These are phyloP conservation scores for Ispidina picta DNA, from an alignment of 2,797 vertebrate genomes.

Conservation along the genomic window DNA sequence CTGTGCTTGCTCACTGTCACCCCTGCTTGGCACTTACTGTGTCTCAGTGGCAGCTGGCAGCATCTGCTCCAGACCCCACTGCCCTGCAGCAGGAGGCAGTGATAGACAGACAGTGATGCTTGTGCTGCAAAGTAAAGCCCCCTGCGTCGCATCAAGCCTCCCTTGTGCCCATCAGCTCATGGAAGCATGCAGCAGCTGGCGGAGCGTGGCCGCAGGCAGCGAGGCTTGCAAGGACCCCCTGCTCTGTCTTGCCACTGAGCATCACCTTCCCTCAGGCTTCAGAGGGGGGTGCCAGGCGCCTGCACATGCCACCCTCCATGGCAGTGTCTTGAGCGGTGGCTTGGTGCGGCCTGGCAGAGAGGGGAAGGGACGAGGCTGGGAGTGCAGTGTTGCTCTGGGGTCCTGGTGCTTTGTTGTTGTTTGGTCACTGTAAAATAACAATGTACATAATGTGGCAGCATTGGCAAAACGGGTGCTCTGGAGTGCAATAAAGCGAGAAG, in stretches of 20 bases:
- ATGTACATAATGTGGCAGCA: not conserved
- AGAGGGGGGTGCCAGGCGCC: not conserved
- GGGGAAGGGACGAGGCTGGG: not conserved
- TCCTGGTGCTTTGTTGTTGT: not conserved
- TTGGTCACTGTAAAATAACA: not conserved
- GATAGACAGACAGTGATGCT: not conserved
- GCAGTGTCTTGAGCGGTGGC: fast-evolving
- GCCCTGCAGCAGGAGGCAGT: fast-evolving
- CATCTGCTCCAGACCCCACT: not conserved
- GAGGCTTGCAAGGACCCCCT: not conserved
- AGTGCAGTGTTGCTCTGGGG: fast-evolving
- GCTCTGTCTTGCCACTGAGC: not conserved
- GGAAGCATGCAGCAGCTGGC: fast-evolving
- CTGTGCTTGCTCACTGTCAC: not conserved
- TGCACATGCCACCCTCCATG: not conserved
- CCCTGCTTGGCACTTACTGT: not conserved
- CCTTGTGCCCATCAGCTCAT: fast-evolving
- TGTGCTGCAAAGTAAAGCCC: not conserved
- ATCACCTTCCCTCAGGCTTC: not conserved
- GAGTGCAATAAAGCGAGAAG: conserved; percentile 51
- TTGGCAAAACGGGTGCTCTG: not conserved
- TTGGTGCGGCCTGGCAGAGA: fast-evolving
- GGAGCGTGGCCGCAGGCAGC: not conserved
- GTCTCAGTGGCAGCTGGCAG: not conserved
- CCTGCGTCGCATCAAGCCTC: not conserved